Percentiles rank a stretch among this genome's conserved stretches.
Evolutionary conservation across 2,113 vertebrate species (phyloP).

Genomic region (Scalopus aquaticus): DNA sequence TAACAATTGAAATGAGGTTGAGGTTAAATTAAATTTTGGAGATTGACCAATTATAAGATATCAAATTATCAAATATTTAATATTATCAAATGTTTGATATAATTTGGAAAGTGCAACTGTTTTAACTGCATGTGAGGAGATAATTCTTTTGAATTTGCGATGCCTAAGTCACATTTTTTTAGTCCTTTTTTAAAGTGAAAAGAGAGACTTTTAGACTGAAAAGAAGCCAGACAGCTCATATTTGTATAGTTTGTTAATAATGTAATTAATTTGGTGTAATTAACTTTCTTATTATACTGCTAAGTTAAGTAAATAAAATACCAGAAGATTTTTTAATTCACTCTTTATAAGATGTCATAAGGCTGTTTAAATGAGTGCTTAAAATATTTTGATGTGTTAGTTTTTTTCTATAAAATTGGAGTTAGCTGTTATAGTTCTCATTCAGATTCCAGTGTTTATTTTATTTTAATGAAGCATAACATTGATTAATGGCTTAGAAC

Average conservation of each 20-base stretch:
- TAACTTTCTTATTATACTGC: neutral
- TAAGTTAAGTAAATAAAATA: conserved; percentile 41
- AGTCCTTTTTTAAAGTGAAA: conserved; percentile 23
- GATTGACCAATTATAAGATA: conserved; percentile 1
- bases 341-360: too few species aligned
- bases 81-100: conserved; percentile 49
- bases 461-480: conserved; percentile 58
- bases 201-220: neutral
- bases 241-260: conserved; percentile 16
- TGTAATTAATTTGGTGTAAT: neutral
- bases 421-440: conserved; percentile 33
- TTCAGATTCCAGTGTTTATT: conserved; percentile 37
- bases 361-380: neutral
- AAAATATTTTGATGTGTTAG: neutral
- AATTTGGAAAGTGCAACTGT: conserved; percentile 58
- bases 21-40: neutral
- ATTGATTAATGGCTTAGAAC: conserved; percentile 56
- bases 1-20: conserved; percentile 16
- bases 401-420: conserved; percentile 19
- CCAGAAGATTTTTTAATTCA: neutral
- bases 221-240: neutral
- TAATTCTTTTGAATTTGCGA: neutral
- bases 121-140: conserved; percentile 25
- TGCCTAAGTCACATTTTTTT: neutral
- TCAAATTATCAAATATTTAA: conserved; percentile 45